Conservation (phyloP, 2,888 invertebrate genomes). For the Halocaridina rubra region DNA sequence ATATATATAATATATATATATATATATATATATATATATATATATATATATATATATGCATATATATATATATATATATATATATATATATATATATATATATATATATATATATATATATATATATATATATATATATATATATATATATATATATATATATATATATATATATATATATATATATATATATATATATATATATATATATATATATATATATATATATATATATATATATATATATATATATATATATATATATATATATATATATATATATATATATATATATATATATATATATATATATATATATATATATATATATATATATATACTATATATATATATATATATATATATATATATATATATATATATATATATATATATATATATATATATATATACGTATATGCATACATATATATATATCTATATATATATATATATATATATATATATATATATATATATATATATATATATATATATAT, state of each 20-base stretch:
- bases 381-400: too few species aligned
- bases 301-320: not conserved
- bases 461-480: not conserved
- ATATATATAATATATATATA: not conserved
- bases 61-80: not conserved
- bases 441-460: not conserved
- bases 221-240: not conserved
- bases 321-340: not conserved
- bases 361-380: not conserved
- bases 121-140: not conserved
- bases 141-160: not conserved
- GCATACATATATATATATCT: not conserved
- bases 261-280: not conserved
- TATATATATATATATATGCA: not conserved
- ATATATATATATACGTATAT: not conserved
- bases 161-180: not conserved
- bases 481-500: not conserved
- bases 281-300: not conserved
- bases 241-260: not conserved
- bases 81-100: not conserved
- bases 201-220: not conserved
- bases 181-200: not conserved
- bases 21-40: not conserved
- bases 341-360: not conserved
- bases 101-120: not conserved